These are phyloP conservation scores for Actinopyga echinites DNA, from an alignment of 53 echinoderm and acorn worm genomes.

Conservation along the genomic window DNA sequence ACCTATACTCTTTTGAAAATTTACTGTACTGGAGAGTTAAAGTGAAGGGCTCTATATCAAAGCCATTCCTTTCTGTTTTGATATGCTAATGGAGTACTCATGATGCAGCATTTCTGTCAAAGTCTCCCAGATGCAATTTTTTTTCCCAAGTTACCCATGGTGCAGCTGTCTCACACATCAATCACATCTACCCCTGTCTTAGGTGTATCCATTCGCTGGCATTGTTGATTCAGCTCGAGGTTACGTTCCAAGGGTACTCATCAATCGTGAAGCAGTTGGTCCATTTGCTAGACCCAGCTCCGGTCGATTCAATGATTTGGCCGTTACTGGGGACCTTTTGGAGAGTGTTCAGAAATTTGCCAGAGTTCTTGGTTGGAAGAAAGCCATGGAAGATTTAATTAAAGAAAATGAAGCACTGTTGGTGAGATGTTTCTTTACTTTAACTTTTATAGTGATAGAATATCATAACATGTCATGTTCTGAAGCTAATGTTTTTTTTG, in stretches of 20 bases:
- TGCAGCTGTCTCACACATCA: too few relatives aligned
- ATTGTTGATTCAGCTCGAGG: conserved; percentile 82
- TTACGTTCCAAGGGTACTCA: conserved; percentile 88
- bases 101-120: too few relatives aligned
- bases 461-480: too few relatives aligned
- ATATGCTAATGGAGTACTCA: too few relatives aligned
- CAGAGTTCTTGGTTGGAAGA: conserved; percentile 92
- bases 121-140: too few relatives aligned
- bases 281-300: conserved; percentile 78
- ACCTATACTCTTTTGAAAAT: too few relatives aligned
- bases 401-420: conserved; percentile 67
- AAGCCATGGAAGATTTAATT: conserved; percentile 84
- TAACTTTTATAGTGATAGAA: too few relatives aligned
- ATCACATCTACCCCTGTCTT: background rate
- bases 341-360: conserved; percentile 90
- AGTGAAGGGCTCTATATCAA: too few relatives aligned
- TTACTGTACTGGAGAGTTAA: too few relatives aligned
- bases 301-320: conserved; percentile 74
- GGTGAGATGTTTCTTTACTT: conserved; percentile 54
- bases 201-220: conserved; percentile 98
- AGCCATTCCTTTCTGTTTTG: too few relatives aligned
- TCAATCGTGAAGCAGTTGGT: conserved; percentile 87
- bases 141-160: too few relatives aligned
- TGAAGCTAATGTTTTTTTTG: too few relatives aligned
- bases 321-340: conserved; percentile 84